Evolutionary conservation across 1,140 invertebrate genomes (phyloP), one percentile per base, ranked within the genome.

Genomic region (Lanistes nyassanus): DNA sequence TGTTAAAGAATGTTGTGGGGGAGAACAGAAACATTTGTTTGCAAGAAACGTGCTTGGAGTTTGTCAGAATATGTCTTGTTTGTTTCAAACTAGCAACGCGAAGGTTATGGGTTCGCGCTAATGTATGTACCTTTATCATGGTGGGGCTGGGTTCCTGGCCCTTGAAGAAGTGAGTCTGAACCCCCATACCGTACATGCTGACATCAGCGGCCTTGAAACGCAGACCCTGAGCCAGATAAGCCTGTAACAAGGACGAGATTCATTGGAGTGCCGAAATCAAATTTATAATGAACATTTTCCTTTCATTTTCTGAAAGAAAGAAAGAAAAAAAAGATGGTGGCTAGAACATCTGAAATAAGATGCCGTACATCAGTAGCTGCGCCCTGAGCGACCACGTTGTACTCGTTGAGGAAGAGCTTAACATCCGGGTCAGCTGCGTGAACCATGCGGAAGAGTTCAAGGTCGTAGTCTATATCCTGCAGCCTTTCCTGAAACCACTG

Each of bases 381-480:
- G 42, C 42, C 42, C 19, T 47, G 42, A 47, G 75, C 72, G 2
- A 86, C 75, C 1, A 85, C 77, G 64, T 76, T 74, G 70, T 80
- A 84, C 23, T 86, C 85, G 60, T 86, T 86, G 16, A 86, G 71
- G 70, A 85, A 86, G 31, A 86, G 75, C 55, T 77, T 78, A 2
- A 79, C 77, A 21, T 67, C 47, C 13, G 76, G 80, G 31, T 83
- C 85, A 5, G 69, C 70, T 16, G 62, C 34, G 42, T 82, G 77
- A 29, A 82, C 77, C 47, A 76, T 75, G 26, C 68, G 60, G 66
- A 84, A 86, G 76, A 86, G 83, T 13, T 82, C 77, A 36, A 76
- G 65, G 4, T 76, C 81, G 65, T 83, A 82, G 34, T 81, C 56
- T 0, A 67, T 21, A 56, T 84, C 74, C 5, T 67, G 42, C 11